phyloP scores from a whole-genome alignment of 2,797 vertebrate species.

The Silurus aristotelis region DNA sequence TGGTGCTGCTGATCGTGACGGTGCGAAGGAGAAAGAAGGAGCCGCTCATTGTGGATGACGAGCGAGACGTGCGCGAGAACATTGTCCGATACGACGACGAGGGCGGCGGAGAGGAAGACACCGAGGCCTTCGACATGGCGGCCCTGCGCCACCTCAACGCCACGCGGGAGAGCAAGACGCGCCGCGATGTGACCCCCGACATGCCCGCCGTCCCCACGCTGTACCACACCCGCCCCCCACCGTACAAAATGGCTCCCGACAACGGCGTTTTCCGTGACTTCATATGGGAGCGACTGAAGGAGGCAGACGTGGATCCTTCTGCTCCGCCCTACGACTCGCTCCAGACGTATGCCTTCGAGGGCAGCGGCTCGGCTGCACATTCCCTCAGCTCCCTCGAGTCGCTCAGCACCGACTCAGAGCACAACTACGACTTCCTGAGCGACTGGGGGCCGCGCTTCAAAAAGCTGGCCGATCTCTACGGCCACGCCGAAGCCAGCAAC shows the following conservation, averaged over 20 bases:
- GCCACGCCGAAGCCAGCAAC: constrained; percentile 71
- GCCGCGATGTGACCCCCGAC: constrained; percentile 85
- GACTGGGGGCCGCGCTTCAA: constrained; percentile 90
- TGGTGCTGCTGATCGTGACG: constrained; percentile 83
- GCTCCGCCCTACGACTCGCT: constrained; percentile 86
- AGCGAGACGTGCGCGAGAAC: constrained; percentile 86
- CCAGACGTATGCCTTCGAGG: constrained; percentile 88
- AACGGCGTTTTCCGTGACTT: constrained; percentile 86
- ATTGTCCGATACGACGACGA: constrained; percentile 89
- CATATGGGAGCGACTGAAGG: constrained; percentile 84
- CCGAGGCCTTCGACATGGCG: constrained; percentile 89
- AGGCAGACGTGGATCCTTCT: constrained; percentile 81
- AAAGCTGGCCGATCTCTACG: constrained; percentile 87
- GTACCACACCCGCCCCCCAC: constrained; percentile 73
- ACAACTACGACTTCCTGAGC: constrained; percentile 86
- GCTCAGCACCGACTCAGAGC: constrained; percentile 84
- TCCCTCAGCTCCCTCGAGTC: constrained; percentile 88
- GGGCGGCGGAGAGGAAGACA: constrained; percentile 91
- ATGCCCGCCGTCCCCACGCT: constrained; percentile 81
- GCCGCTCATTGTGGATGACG: constrained; percentile 85
- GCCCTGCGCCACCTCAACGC: constrained; percentile 83
- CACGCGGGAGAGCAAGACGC: constrained; percentile 76
- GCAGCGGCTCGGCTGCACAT: constrained; percentile 79
- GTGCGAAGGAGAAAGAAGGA: constrained; percentile 85
- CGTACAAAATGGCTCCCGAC: constrained; percentile 74